Base-by-base conservation (phyloP, 1,140 invertebrate species). In the Calliopsis andreniformis region DNA sequence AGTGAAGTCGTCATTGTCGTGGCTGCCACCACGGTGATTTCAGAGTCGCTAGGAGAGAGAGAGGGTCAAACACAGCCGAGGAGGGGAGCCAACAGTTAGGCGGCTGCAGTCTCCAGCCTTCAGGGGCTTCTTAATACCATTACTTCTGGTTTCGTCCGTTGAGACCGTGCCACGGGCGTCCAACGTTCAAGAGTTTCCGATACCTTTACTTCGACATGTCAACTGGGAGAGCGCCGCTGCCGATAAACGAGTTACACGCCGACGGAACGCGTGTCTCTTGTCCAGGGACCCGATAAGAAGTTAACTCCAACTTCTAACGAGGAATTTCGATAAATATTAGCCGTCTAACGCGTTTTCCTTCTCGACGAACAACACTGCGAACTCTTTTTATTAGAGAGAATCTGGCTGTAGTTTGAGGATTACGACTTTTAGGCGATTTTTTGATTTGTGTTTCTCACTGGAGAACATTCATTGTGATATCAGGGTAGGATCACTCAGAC, bases 111-210 rank as follows among this genome's bases (percentile, higher is more conserved):
- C 82, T 78, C 62, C 66, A 75, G 69, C 58, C 77, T 78, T 80
- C 53, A 88, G 81, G 79, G 90, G 90, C 83, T 91, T 91, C 90
- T 85, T 91, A 91, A 91, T 90, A 81, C 89, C 75, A 90, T 91
- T 91, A 91, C 83, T 90, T 88, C 86, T 86, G 79, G 86, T 90
- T 88, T 87, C 67, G 76, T 63, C 72, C 23, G 42, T 30, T n/a
- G 61, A 78, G 69, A 25, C 69, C 68, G 45, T 62, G 49, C 67
- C 42, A 53, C 39, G 66, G 45, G 58, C 69, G 51, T 4, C 58
- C 55, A 28, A 12, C 32, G 56, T 39, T 25, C 49, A 56, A 32
- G 68, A 77, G 59, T 72, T 76, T 69, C 64, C 56, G 73, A 76
- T 76, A 76, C 7, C 72, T 35, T 32, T 25, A n/a, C 39, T 20